Percentiles rank a stretch among this genome's conserved stretches.
These are phyloP conservation scores for Ctenosaura bakeri DNA, from an alignment of 2,797 vertebrate species.

Conservation along the genomic window DNA sequence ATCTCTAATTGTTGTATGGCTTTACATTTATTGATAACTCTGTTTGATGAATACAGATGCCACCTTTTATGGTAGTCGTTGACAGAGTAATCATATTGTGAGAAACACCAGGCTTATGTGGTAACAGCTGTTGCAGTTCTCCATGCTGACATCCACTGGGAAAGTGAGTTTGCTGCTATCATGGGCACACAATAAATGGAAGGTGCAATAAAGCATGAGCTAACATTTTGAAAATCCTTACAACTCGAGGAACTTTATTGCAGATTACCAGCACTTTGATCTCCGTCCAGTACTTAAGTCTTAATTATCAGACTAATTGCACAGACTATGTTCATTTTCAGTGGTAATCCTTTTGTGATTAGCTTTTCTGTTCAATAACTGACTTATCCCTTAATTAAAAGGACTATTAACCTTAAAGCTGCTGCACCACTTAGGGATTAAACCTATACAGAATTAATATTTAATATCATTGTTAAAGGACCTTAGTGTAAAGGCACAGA, in stretches of 20 bases:
- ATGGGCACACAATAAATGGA: slow-evolving; percentile 85
- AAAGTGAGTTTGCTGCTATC: slow-evolving; percentile 92
- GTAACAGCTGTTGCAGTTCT: slow-evolving; percentile 95
- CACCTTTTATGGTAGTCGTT: slow-evolving; percentile 87
- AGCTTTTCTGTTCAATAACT: slow-evolving; percentile 93
- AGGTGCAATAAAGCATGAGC: slow-evolving; percentile 90
- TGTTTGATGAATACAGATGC: slow-evolving; percentile 97
- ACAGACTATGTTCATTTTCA: slow-evolving; percentile 94
- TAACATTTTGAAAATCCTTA: slow-evolving; percentile 89
- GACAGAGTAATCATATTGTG: slow-evolving; percentile 99
- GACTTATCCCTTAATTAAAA: slow-evolving; percentile 98
- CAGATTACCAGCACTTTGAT: slow-evolving; percentile 92
- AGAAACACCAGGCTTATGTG: slow-evolving; percentile 91
- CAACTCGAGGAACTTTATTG: slow-evolving; percentile 97
- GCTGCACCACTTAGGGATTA: slow-evolving; percentile 87
- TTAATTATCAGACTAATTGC: slow-evolving; percentile 99
- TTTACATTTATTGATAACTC: slow-evolving; percentile 95
- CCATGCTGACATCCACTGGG: slow-evolving; percentile 89
- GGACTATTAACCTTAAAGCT: slow-evolving; percentile 97
- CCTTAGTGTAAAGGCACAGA: slow-evolving; percentile 75
- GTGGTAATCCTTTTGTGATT: slow-evolving; percentile 96
- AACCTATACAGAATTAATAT: slow-evolving; percentile 83
- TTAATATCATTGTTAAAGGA: slow-evolving; percentile 82
- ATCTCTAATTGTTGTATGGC: slow-evolving; percentile 89
- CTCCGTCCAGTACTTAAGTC: slow-evolving; percentile 97